These are phyloP conservation scores for Planococcus citri DNA, from an alignment of 1,140 invertebrate genomes.

Conservation along the genomic window DNA sequence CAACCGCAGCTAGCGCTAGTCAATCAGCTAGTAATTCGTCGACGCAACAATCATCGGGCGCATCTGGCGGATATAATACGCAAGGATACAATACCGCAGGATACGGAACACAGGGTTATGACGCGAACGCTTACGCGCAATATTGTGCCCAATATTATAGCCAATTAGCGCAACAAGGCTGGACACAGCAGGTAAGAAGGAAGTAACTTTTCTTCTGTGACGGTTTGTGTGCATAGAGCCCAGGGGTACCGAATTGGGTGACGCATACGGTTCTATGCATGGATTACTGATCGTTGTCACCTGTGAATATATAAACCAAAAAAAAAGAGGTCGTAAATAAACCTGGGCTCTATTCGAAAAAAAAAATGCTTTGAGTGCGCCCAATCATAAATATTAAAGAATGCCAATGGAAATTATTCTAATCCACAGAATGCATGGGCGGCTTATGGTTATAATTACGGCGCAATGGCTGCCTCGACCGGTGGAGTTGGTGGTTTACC, in stretches of 20 bases:
- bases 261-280: neutral
- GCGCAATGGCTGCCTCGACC: neutral
- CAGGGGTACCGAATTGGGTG: neutral
- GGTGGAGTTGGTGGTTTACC: constrained; percentile 2
- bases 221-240: neutral
- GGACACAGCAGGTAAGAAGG: constrained; percentile 17
- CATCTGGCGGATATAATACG: neutral
- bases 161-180: constrained; percentile 1
- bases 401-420: constrained; percentile 23
- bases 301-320: neutral
- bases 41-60: neutral
- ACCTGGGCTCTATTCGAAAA: neutral
- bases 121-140: constrained; percentile 17
- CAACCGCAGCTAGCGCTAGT: neutral
- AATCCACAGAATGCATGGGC: constrained; percentile 23
- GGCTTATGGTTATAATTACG: constrained; percentile 9
- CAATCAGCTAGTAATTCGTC: neutral
- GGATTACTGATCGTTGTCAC: too few relatives aligned
- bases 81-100: constrained; percentile 4
- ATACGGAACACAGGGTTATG: constrained; percentile 11
- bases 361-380: neutral
- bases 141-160: constrained; percentile 17
- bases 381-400: constrained; percentile 18
- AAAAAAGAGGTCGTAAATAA: neutral
- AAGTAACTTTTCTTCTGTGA: neutral